Percentiles rank a stretch among this genome's conserved stretches.
Evolutionary conservation across 2,797 vertebrate species (phyloP).

Genomic region (Eulemur albifrons): DNA sequence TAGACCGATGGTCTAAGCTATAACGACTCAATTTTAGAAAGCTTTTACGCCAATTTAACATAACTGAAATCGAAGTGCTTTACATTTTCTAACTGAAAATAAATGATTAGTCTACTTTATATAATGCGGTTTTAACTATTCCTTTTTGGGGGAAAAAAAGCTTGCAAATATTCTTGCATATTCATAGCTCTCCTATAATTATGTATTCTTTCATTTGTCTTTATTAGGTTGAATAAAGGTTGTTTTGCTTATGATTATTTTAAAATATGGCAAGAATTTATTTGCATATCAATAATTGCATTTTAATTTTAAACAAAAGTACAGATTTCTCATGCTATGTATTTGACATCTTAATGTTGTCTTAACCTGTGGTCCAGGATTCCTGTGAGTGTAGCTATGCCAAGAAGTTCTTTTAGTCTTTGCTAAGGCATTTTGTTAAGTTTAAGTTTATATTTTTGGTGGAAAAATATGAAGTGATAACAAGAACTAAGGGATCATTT

Average conservation of each 20-base stretch:
- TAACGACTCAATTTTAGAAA: conserved; percentile 77
- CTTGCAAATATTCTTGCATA: conserved; percentile 13
- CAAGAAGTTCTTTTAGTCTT: not conserved
- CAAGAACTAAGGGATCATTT: not conserved
- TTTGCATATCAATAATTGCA: not conserved
- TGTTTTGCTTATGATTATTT: not conserved
- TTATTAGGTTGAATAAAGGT: conserved; percentile 26
- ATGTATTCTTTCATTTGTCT: not conserved
- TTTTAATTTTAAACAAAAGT: not conserved
- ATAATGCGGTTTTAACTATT: conserved; percentile 57
- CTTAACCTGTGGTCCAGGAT: not conserved
- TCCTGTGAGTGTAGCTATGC: not conserved
- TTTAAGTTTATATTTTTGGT: not conserved
- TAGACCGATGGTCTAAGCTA: conserved; percentile 62
- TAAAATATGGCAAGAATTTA: not conserved
- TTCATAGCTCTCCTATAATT: conserved; percentile 26
- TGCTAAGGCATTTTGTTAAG: not conserved
- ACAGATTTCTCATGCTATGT: not conserved
- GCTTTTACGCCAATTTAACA: conserved; percentile 73
- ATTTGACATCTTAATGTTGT: not conserved
- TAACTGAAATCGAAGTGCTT: conserved; percentile 72
- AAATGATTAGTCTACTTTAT: conserved; percentile 55
- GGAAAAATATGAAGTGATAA: not conserved
- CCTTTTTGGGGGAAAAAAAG: conserved; percentile 58
- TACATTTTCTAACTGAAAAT: conserved; percentile 79